Evolutionary conservation across 2,797 vertebrate genomes (phyloP), one percentile per base, ranked within the genome.

Genomic region (Serranus cabrilla): DNA sequence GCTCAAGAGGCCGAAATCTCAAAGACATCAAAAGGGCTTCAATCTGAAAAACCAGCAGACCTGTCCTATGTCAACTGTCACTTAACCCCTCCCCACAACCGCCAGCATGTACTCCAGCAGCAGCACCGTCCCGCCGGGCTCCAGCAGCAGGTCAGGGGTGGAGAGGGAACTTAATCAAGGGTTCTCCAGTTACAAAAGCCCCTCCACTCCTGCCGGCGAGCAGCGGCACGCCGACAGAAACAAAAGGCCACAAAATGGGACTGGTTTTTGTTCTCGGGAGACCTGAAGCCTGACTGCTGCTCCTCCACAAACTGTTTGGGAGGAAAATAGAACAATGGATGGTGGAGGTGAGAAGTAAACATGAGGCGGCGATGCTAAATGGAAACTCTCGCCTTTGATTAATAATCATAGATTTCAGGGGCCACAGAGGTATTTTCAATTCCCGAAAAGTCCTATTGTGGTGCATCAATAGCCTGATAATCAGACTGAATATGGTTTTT

Each of bases 161-260:
- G 86, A 89, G 80, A 82, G 87, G 90, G 87, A 87, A 82, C 86
- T 93, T 92, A 94, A 94, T 93, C 91, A 94, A 93, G 90, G 89
- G 84, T 90, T 95, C 92, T 94, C 92, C 81, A 84, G 84, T 94
- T 94, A 94, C 93, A 94, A 93, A 90, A 91, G 81, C 80, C 71
- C 77, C 86, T 86, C 70, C 65, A 81, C 74, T 79, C 69, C 71
- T 47, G 70, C 23, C 14, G 12, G 52, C 57, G 63, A 76, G 80
- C 84, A 54, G 74, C 64, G 52, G 80, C 80, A 72, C 76, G 71
- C 81, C 7, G 51, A 56, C 59, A 67, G 71, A 87, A 91, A 84
- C 78, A 77, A 88, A 89, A 83, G 71, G 66, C 58, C 43, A 68
- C 57, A 17, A 65, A 84, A 81, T 43, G 65, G 81, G 60, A 69